These are phyloP conservation scores for Parochlus steinenii DNA, from an alignment of 2,888 invertebrate genomes.

Conservation along the genomic window DNA sequence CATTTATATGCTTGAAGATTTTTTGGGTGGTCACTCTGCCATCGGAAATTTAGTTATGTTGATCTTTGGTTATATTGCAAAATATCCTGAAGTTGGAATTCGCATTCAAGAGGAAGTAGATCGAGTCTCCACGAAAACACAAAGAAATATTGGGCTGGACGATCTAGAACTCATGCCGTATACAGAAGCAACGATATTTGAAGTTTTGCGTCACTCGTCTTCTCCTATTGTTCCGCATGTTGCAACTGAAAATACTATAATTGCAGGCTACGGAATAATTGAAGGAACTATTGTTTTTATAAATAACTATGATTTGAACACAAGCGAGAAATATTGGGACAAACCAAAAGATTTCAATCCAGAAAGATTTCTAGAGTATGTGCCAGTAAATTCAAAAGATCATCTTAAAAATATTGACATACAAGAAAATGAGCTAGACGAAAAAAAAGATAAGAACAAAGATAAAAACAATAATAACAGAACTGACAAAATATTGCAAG, in stretches of 20 bases:
- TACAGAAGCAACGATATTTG: conserved; percentile 65
- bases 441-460: conserved; percentile 17
- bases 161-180: conserved; percentile 56
- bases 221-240: conserved; percentile 86
- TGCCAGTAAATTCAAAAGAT: conserved; percentile 12
- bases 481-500: conserved; percentile 23
- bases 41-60: conserved; percentile 68
- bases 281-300: conserved; percentile 69
- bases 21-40: conserved; percentile 76
- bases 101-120: conserved; percentile 56
- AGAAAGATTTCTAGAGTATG: conserved; percentile 47
- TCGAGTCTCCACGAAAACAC: conserved; percentile 34
- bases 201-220: conserved; percentile 60
- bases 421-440: neutral
- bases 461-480: conserved; percentile 22
- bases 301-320: conserved; percentile 68
- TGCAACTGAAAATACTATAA: conserved; percentile 55
- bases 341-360: conserved; percentile 57
- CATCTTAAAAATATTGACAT: neutral
- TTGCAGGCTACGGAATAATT: conserved; percentile 53
- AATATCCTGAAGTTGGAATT: conserved; percentile 44
- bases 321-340: conserved; percentile 54
- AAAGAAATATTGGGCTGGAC: conserved; percentile 40
- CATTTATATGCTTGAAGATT: conserved; percentile 70
- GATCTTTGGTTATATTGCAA: conserved; percentile 48